Evolutionary conservation across 2,888 invertebrate species (phyloP).

Genomic region (Xylota sylvarum): DNA sequence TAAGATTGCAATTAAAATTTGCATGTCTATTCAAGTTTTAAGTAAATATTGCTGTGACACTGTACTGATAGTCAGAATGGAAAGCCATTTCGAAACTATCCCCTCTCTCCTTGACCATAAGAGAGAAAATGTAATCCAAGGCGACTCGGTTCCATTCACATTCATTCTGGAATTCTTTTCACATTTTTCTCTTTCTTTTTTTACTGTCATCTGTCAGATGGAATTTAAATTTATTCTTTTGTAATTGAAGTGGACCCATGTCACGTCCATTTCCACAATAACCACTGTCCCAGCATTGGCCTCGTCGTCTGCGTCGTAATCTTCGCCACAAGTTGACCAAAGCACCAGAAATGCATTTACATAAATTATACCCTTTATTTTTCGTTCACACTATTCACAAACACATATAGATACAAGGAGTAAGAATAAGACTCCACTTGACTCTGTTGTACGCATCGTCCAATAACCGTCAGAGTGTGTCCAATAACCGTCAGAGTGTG

Average conservation of each 20-base stretch:
- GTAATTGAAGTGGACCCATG: slow-evolving; percentile 82
- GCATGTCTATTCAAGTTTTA: not conserved
- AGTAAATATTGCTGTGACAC: too few relatives aligned
- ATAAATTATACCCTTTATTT: slow-evolving; percentile 82
- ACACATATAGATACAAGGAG: slow-evolving; percentile 49
- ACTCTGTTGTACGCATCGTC: slow-evolving; percentile 30
- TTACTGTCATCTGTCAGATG: slow-evolving; percentile 84
- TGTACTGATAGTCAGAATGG: too few relatives aligned
- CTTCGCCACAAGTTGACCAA: slow-evolving; percentile 73
- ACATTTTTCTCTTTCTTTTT: slow-evolving; percentile 78
- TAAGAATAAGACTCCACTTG: slow-evolving; percentile 8
- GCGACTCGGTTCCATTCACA: slow-evolving; percentile 43
- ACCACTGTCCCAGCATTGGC: slow-evolving; percentile 37
- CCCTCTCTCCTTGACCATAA: not conserved
- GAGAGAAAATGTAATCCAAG: slow-evolving; percentile 46
- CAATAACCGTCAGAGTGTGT: slow-evolving; percentile 51
- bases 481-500: slow-evolving; percentile 35
- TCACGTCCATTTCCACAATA: slow-evolving; percentile 69
- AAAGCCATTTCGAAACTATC: too few relatives aligned
- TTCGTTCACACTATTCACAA: slow-evolving; percentile 39
- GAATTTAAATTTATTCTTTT: slow-evolving; percentile 84
- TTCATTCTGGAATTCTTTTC: slow-evolving; percentile 41
- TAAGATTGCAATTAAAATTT: not conserved
- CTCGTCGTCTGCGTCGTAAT: slow-evolving; percentile 53
- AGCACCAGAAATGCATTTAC: slow-evolving; percentile 80